Base-by-base conservation (phyloP, 2,113 vertebrate species). In the Paradoxurus hermaphroditus region DNA sequence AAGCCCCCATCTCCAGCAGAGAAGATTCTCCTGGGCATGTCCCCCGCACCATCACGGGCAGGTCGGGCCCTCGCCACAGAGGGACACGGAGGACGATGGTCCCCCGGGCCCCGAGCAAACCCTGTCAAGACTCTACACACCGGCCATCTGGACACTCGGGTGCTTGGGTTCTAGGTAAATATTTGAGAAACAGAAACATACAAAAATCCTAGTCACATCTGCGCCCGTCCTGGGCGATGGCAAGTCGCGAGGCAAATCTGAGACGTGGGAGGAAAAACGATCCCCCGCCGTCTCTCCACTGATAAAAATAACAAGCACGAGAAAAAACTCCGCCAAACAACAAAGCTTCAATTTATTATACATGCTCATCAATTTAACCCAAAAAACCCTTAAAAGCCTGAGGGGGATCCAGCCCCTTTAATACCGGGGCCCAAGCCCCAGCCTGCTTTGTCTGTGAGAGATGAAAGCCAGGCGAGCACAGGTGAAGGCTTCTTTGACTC, bases 281-380 rank as follows among this genome's bases (percentile, higher is more conserved):
- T 25, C 83, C 67, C n/a, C 12, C 63, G 9, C 75, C 1, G 62
- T 77, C 97, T 97, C 94, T 96, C 90, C 92, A 91, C 2, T 25
- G 87, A 98, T 94, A 98, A 98, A 98, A 98, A 98, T 96, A 98
- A 98, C 95, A 99, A 98, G 98, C 95, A 97, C 84, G 49, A 75
- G 41, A 97, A 59, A 98, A 98, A 98, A 97, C 95, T 95, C 98
- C 98, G 98, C 98, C 98, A 98, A 98, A 99, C 98, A 99, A 99
- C 98, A 99, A 98, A 99, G 98, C 98, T 98, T 97, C 98, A 97
- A 96, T 99, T 98, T 98, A 98, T 96, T 98, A 98, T 98, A 98
- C 98, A 98, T 77, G 87, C 98, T 98, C 98, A 98, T 98, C 98
- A 98, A 98, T 98, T 98, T 98, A 98, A 98, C 98, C 93, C 49